Evolutionary conservation across 2,113 vertebrate genomes (phyloP), one percentile per base, ranked within the genome.

Genomic region (Podarcis muralis): DNA sequence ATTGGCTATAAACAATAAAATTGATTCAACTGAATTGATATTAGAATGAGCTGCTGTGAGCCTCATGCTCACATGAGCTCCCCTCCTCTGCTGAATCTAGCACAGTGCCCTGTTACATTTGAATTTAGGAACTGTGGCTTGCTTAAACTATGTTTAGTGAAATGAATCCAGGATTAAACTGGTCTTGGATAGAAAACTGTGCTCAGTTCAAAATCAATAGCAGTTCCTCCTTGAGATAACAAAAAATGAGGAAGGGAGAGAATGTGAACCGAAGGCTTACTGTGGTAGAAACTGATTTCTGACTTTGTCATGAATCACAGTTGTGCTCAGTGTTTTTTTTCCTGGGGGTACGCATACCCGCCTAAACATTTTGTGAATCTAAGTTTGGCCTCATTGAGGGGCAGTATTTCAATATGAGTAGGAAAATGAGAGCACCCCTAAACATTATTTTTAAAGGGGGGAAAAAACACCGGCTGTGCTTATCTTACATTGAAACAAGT

Each of bases 281-380:
- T 57, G 15, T 18, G 48, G 22, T 30, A 66, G 32, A 25, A 82
- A 15, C 22, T 0, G 0, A 37, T 0, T 1, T 40, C 32, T 23
- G 86, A 85, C 43, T 48, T 22, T 83, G 62, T 37, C 88, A 84
- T 65, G 69, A 68, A 59, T 84, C 81, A 78, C 22, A 53, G 23
- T 78, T 88, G 86, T 89, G 85, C 77, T 53, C 11, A 53, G 48
- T 53, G 48, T 0, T 53, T 53, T 12, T 43, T 53, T 53, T 53
- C 12, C 9, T 53, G 11, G 48, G 48, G 11, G 48, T 48, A 53
- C 11, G 48, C 48, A 53, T 48, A 48, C 43, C 43, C 43, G 9
- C 43, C 48, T 48, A 48, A 48, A 48, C 48, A 48, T 48, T 48
- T 12, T 48, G 48, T 53, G 9, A 53, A 53, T 53, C 48, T 53